Evolutionary conservation across 1,140 invertebrate species (phyloP).

Genomic region (Panagrolaimus sp.): DNA sequence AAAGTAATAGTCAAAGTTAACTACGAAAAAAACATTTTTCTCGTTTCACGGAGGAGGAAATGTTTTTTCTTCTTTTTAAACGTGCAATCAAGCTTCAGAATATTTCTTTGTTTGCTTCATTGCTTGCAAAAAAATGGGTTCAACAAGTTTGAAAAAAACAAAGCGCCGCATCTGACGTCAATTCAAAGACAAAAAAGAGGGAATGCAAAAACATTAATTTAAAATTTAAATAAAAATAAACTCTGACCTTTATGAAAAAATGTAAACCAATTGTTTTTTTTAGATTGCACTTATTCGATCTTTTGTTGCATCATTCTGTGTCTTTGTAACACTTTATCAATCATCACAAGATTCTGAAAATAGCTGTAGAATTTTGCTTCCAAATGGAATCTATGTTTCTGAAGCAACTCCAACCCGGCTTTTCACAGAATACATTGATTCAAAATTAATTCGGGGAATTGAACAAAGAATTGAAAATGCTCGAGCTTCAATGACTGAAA

Average conservation of each 20-base stretch:
- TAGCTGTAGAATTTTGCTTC: slow-evolving; percentile 35
- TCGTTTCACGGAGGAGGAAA: too few relatives aligned
- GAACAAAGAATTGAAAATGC: neutral
- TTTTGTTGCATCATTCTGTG: slow-evolving; percentile 37
- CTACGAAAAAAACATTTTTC: too few relatives aligned
- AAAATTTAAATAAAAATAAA: neutral
- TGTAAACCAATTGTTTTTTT: slow-evolving; percentile 8
- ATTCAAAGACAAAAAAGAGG: slow-evolving; percentile 2
- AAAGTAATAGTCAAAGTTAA: too few relatives aligned
- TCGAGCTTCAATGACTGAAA: slow-evolving; percentile 22
- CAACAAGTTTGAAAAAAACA: too few relatives aligned
- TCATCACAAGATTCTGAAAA: slow-evolving; percentile 15
- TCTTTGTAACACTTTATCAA: slow-evolving; percentile 37
- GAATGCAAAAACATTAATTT: neutral
- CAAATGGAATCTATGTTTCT: slow-evolving; percentile 39
- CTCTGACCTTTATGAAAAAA: neutral
- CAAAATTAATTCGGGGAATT: neutral
- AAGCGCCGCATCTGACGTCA: too few relatives aligned
- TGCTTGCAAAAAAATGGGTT: too few relatives aligned
- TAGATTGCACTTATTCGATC: slow-evolving; percentile 32
- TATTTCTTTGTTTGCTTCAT: too few relatives aligned
- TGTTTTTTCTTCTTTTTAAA: too few relatives aligned
- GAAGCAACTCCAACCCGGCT: slow-evolving; percentile 18
- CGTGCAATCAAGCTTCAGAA: too few relatives aligned
- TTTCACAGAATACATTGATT: neutral